phyloP scores from a whole-genome alignment of 2,113 vertebrate genomes.

The Erythrolamprus reginae region DNA sequence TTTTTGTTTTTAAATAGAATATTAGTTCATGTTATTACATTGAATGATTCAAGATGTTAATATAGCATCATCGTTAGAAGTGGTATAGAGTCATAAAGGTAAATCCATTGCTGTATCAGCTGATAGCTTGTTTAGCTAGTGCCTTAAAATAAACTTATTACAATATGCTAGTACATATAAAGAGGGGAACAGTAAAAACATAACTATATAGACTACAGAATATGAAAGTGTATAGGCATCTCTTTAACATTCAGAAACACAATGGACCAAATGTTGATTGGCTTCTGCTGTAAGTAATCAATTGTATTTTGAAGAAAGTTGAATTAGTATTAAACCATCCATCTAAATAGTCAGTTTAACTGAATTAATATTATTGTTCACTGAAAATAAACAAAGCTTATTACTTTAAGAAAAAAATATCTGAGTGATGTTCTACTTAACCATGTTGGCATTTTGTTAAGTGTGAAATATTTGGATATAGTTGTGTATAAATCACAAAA shows the following conservation, averaged over 20 bases:
- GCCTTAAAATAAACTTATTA: constrained; percentile 68
- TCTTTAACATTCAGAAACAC: constrained; percentile 40
- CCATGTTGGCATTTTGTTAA: not conserved
- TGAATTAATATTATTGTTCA: not conserved
- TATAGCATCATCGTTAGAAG: constrained; percentile 51
- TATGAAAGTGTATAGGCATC: constrained; percentile 65
- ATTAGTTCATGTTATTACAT: constrained; percentile 40
- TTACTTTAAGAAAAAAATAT: not conserved
- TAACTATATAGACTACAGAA: not conserved
- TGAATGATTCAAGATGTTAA: constrained; percentile 12
- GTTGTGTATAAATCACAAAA: not conserved
- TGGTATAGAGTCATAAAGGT: constrained; percentile 51
- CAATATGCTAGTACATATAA: constrained; percentile 58
- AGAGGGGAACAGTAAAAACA: constrained; percentile 27
- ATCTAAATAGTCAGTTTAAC: not conserved
- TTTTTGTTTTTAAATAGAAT: constrained; percentile 45
- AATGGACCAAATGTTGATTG: constrained; percentile 68
- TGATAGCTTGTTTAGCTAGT: constrained; percentile 59
- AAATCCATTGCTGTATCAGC: constrained; percentile 51
- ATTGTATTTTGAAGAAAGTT: not conserved
- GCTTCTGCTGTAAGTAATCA: constrained; percentile 68
- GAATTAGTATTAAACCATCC: not conserved
- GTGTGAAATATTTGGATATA: not conserved
- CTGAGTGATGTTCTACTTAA: not conserved
- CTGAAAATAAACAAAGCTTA: not conserved